Evolutionary conservation across 1,140 invertebrate species (phyloP), one percentile per base, ranked within the genome.

Genomic region (Pseudomyrmex flavicornis): DNA sequence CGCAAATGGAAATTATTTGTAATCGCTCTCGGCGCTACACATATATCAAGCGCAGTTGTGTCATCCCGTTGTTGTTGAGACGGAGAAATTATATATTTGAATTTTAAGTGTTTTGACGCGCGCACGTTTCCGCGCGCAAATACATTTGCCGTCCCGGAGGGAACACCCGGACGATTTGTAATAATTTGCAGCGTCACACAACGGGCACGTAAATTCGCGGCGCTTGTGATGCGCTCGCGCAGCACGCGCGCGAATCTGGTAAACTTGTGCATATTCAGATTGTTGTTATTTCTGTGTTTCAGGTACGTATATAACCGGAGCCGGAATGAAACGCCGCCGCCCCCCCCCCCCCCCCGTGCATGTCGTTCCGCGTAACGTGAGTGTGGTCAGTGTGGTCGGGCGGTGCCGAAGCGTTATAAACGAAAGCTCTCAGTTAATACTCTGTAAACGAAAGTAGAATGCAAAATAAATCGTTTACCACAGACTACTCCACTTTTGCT

Each of bases 371-470:
- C 22, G 44, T 58, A 84, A 84, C 54, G 68, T 85, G 79, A 83
- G 88, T 79, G 68, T 74, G 86, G 86, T 88, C 84, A 88, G 62
- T 79, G 73, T 74, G 86, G 84, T 85, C 84, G 83, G 73, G 74
- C 44, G 72, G 26, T 70, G 68, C 56, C 69, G 76, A 82, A 82
- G 75, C 65, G 61, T 83, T 80, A 50, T 85, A 82, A 35, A 88
- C 86, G 79, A 88, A 88, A 69, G 70, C 83, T 82, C 87, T 82
- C 87, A 68, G 86, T 54, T 85, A 79, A 85, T 82, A 76, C 86
- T 85, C 22, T 88, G 87, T 88, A 88, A 88, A 88, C 82, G 68
- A 88, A 76, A 73, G 70, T 88, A 88, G 87, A 88, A 88, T 54
- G 83, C 86, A 88, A 88, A 35, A 88, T 88, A 88, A 88, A 88